These are phyloP conservation scores for Cyrtorhinus lividipennis DNA, from an alignment of 1,140 invertebrate species.

Conservation along the genomic window DNA sequence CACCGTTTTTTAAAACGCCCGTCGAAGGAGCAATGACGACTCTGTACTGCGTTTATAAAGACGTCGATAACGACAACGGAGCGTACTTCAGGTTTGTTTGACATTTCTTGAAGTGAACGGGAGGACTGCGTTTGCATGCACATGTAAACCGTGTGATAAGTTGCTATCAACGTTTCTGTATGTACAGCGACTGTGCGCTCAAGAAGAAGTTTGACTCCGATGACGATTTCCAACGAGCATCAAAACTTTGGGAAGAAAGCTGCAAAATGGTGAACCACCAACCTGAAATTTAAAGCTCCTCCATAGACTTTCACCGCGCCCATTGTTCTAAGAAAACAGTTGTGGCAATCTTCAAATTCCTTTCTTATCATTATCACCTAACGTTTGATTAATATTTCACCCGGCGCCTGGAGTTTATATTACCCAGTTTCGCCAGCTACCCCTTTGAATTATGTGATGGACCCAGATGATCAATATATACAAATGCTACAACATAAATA, in stretches of 20 bases:
- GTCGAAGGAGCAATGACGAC: conserved; percentile 64
- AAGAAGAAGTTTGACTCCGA: conserved; percentile 33
- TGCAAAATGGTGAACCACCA: conserved; percentile 22
- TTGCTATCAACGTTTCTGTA: neutral
- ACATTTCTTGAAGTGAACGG: neutral
- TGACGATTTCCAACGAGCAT: conserved; percentile 35
- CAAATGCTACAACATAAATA: too few species aligned
- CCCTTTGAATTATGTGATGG: too few species aligned
- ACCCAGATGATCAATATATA: too few species aligned
- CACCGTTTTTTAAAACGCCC: conserved; percentile 40
- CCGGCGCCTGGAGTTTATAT: too few species aligned
- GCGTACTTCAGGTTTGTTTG: conserved; percentile 40
- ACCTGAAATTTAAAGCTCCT: neutral
- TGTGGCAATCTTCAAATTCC: too few species aligned
- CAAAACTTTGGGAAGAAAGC: conserved; percentile 37
- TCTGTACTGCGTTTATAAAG: conserved; percentile 57
- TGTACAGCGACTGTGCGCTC: conserved; percentile 39
- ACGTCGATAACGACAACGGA: conserved; percentile 45
- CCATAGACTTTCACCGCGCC: too few species aligned
- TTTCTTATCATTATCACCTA: too few species aligned
- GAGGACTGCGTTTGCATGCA: neutral
- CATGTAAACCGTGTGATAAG: neutral
- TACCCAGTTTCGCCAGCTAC: too few species aligned
- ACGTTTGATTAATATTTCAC: too few species aligned
- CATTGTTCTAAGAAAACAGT: too few species aligned